phyloP scores from a whole-genome alignment of 1,140 invertebrate genomes.

The Centruroides sculpturatus region DNA sequence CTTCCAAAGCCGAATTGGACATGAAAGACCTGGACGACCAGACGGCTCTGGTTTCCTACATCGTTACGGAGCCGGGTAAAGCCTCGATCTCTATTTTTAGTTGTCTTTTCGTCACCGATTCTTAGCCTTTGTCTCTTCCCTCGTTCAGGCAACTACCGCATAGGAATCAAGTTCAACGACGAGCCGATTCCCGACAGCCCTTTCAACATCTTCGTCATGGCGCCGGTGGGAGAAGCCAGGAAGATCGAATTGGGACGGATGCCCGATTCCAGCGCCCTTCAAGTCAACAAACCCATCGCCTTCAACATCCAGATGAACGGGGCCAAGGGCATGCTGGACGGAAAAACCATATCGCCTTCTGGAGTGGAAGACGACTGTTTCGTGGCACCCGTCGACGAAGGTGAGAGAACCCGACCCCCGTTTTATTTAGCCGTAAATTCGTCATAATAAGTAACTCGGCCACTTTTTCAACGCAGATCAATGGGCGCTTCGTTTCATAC shows the following conservation, averaged over 20 bases:
- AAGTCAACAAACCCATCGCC: slow-evolving; percentile 80
- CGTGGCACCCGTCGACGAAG: slow-evolving; percentile 82
- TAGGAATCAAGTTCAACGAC: slow-evolving; percentile 95
- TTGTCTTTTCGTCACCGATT: background rate
- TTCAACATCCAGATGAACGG: slow-evolving; percentile 91
- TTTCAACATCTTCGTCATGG: slow-evolving; percentile 77
- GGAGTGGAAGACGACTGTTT: slow-evolving; percentile 90
- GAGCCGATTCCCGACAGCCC: slow-evolving; percentile 95
- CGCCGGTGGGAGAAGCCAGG: slow-evolving; percentile 84
- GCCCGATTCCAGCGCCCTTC: slow-evolving; percentile 46
- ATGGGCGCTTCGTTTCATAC: slow-evolving; percentile 77
- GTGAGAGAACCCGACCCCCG: slow-evolving; percentile 31
- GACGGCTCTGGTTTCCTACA: slow-evolving; percentile 62
- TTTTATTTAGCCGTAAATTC: too few relatives aligned
- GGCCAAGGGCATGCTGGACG: slow-evolving; percentile 77
- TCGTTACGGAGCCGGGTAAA: slow-evolving; percentile 56
- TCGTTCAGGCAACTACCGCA: slow-evolving; percentile 70
- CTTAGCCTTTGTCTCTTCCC: background rate
- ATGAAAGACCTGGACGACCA: slow-evolving; percentile 90
- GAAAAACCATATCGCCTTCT: slow-evolving; percentile 75
- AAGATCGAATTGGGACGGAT: slow-evolving; percentile 84
- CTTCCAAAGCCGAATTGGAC: slow-evolving; percentile 91
- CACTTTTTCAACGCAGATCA: background rate
- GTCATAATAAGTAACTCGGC: background rate
- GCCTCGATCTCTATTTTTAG: background rate